Base-by-base conservation (phyloP, 2,113 vertebrate species). In the Tautogolabrus adspersus region DNA sequence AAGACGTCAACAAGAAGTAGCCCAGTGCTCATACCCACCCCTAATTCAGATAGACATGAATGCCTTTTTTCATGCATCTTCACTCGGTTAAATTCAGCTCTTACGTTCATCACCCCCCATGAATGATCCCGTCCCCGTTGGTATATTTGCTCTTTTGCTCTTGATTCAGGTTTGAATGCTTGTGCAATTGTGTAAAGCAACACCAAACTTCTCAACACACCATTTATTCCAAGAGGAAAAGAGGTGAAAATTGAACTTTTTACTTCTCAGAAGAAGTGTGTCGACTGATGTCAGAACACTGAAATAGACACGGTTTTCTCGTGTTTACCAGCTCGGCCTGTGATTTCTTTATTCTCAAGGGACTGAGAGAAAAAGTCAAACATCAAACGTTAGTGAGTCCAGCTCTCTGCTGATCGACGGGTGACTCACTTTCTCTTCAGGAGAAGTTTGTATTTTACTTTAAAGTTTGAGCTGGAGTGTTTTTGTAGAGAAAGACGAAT, bases 171-270 rank as follows among this genome's bases (percentile, higher is more conserved):
- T 51, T 46, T 75, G 70, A 81, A 68, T 83, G 77, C 72, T 78
- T 54, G 72, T 83, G 46, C 52, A 64, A 64, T 61, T 88, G 72
- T 85, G 86, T 69, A 72, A 78, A 78, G 77, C 70, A 34, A 23
- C 55, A 19, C 15, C 34, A 49, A 40, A 49, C 16, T 38, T 63
- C 55, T 62, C 44, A 37, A 64, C 49, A 34, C 21, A 19, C 34
- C 6, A 52, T 38, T 40, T 42, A 51, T 47, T 68, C 30, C 8
- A 62, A 85, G 69, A 38, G 11, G 37, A 75, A 21, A 49, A 49
- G 47, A 49, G 18, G 16, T 10, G 40, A 49, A 49, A 6, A 49
- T 18, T 21, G 19, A 55, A 65, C 65, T 40, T 47, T 22, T 49
- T 64, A 34, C 52, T 19, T 10, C 54, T 26, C 47, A 34, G 30